phyloP scores from a whole-genome alignment of 2,113 vertebrate species.

The Pterocles burchelli region DNA sequence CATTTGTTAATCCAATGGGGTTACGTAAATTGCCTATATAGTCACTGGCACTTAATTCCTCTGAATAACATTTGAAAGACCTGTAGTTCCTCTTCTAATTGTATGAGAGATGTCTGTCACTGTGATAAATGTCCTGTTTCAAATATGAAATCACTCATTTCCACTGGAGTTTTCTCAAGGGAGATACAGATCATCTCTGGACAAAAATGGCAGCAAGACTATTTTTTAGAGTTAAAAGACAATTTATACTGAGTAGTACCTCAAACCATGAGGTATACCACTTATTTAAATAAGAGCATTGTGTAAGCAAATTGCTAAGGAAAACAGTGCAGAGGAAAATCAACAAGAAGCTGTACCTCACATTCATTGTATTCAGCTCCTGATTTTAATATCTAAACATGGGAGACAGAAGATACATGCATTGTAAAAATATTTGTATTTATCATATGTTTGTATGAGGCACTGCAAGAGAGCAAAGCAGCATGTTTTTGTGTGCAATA shows the following conservation, averaged over 20 bases:
- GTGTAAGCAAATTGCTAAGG: neutral
- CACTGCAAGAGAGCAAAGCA: neutral
- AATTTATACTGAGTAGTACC: neutral
- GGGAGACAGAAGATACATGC: neutral
- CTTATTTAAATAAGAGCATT: neutral
- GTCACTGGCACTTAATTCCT: neutral
- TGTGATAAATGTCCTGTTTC: neutral
- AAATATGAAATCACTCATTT: neutral
- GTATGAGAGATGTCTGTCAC: accelerated
- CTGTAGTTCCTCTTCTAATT: neutral
- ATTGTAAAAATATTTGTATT: neutral
- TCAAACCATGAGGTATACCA: neutral
- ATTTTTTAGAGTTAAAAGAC: neutral
- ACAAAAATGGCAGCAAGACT: neutral
- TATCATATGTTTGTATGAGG: neutral
- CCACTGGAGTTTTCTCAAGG: neutral
- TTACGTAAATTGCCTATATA: accelerated
- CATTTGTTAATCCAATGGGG: neutral
- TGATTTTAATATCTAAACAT: neutral
- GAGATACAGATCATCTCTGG: neutral
- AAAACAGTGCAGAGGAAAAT: neutral
- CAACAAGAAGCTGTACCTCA: neutral
- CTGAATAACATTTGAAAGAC: neutral
- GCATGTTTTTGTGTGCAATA: neutral
- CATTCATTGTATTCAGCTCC: neutral